Evolutionary conservation across 2,113 vertebrate genomes (phyloP), one percentile per base, ranked within the genome.

Genomic region (Motacilla alba): DNA sequence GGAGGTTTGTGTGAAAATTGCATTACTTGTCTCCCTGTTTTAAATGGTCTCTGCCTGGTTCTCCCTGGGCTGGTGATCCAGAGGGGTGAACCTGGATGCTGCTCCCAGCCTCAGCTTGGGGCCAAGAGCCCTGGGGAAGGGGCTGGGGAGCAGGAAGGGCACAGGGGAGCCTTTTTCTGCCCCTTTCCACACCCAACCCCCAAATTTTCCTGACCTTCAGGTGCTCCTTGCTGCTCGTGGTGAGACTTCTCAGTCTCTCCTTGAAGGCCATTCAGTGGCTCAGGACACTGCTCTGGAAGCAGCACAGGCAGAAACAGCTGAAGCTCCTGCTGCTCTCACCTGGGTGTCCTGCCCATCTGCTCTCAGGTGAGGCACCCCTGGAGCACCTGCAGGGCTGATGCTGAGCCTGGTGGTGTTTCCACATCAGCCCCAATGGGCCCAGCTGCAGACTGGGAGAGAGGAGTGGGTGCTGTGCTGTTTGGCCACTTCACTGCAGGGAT

Each of bases 151-250:
- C 39, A 21, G 30, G 30, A 3, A 27, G 11, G 15, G n/a, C 37
- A 53, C 2, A 2, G 23, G 5, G 62, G 5, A 62, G 7, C 26
- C n/a, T 83, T 83, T 47, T 66, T 24, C 67, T 86, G 19, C 53
- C n/a, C 30, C 11, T 76, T 73, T 56, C 49, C 31, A 13, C 21
- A 16, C 13, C 35, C 47, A 47, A 47, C 10, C 9, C 9, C 23
- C 24, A 1, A 11, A 0, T 69, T 69, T 73, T 47, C 21, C 4
- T 43, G 11, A 28, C 14, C 16, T 33, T 30, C 16, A 3, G 2
- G 0, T 35, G 9, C 49, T 79, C 15, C 33, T 73, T 27, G 6
- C 1, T 68, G 44, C 49, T 78, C 3, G 0, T 0, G 3, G 5
- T 50, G 35, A 55, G 21, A 7, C 3, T 59, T 27, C 18, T 28